Percentiles rank a stretch among this genome's conserved stretches.
Conservation (phyloP, 2,888 invertebrate species). For the Phortica okadai region DNA sequence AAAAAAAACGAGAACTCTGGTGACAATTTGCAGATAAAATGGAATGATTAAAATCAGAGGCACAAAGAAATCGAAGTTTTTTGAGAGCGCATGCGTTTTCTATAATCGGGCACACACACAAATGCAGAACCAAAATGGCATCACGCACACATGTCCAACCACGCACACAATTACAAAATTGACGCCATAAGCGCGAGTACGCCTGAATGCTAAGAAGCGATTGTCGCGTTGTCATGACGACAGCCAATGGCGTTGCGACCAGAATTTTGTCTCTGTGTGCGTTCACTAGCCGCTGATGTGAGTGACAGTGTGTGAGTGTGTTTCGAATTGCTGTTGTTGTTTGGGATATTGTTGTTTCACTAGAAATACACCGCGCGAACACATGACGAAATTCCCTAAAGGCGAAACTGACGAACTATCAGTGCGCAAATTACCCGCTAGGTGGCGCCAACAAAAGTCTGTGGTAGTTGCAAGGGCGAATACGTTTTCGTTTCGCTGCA, state of each 20-base stretch:
- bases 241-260: slow-evolving; percentile 35
- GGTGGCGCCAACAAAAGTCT: slow-evolving; percentile 48
- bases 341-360: neutral
- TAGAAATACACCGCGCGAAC: too few relatives aligned
- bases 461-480: too few relatives aligned
- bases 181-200: neutral
- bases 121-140: slow-evolving; percentile 14
- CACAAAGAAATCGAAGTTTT: neutral
- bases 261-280: neutral
- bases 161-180: slow-evolving; percentile 15
- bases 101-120: slow-evolving; percentile 34
- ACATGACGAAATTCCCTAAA: too few relatives aligned
- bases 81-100: neutral
- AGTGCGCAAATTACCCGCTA: slow-evolving; percentile 36
- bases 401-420: slow-evolving; percentile 12
- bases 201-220: neutral
- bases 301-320: slow-evolving; percentile 27
- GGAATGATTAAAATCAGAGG: neutral
- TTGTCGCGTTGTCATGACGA: slow-evolving; percentile 40
- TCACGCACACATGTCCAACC: slow-evolving; percentile 29
- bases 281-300: slow-evolving; percentile 26
- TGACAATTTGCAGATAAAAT: neutral
- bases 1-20: neutral
- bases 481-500: slow-evolving; percentile 52
- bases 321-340: slow-evolving; percentile 33